Conservation (phyloP, 2,113 vertebrate species). For the Hemicordylus capensis region DNA sequence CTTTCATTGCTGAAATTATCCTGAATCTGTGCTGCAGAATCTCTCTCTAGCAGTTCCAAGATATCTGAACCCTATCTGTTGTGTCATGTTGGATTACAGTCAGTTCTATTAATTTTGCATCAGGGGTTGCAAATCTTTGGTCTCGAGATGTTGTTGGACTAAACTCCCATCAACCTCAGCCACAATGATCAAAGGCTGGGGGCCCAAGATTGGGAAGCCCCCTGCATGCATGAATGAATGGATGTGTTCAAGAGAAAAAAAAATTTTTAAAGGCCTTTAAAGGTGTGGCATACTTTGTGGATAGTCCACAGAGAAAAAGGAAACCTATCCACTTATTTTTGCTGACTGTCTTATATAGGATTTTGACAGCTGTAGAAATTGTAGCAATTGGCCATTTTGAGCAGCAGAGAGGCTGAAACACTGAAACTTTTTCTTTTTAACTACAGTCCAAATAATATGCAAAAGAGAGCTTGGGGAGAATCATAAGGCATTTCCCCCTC, state of each 20-base stretch:
- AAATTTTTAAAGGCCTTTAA: neutral
- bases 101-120: conserved; percentile 66
- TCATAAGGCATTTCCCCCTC: conserved; percentile 35
- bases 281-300: neutral
- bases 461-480: conserved; percentile 29
- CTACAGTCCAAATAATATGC: conserved; percentile 30
- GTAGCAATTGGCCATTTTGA: neutral
- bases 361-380: neutral
- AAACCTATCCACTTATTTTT: neutral
- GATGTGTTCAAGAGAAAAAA: neutral
- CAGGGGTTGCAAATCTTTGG: no score
- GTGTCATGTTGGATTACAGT: conserved; percentile 54
- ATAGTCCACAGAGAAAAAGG: neutral
- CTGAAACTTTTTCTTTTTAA: neutral
- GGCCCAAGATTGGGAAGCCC: no score
- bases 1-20: conserved; percentile 51
- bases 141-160: no score
- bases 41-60: conserved; percentile 21
- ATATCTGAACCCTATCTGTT: conserved; percentile 50
- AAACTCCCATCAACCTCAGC: no score
- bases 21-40: conserved; percentile 28
- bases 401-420: neutral
- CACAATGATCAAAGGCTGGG: no score
- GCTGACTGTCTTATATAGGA: neutral
- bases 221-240: neutral